Evolutionary conservation across 2,888 invertebrate species (phyloP).

Genomic region (Sphinx pinastri): DNA sequence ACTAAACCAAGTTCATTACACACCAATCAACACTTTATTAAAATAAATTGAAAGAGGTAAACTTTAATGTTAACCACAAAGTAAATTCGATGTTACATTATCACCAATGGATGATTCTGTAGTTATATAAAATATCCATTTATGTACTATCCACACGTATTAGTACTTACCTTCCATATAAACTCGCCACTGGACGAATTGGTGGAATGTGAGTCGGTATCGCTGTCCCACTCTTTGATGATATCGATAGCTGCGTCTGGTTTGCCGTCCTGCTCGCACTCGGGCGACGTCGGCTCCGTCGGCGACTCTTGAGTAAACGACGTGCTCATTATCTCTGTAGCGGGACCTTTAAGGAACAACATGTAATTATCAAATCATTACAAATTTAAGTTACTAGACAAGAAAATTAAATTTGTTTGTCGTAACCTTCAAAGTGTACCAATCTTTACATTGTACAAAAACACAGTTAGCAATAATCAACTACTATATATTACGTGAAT

Average conservation of each 20-base stretch:
- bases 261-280: constrained; percentile 64
- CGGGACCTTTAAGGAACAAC: constrained; percentile 58
- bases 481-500: too few species aligned
- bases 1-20: not conserved
- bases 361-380: not conserved
- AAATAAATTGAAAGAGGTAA: not conserved
- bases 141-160: too few species aligned
- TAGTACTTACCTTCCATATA: constrained; percentile 87
- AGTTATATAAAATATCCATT: too few species aligned
- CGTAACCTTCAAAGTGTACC: too few species aligned
- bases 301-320: constrained; percentile 80
- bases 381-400: not conserved
- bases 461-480: too few species aligned
- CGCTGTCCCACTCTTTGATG: constrained; percentile 88
- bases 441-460: too few species aligned
- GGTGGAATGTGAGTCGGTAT: constrained; percentile 84
- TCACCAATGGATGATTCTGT: not conserved
- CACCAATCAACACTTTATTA: not conserved
- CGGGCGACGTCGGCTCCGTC: constrained; percentile 67
- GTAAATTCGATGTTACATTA: not conserved
- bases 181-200: constrained; percentile 91
- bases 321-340: constrained; percentile 75
- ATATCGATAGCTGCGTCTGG: constrained; percentile 68
- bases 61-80: not conserved
- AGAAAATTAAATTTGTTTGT: not conserved